Evolutionary conservation across 2,797 vertebrate genomes (phyloP).

Genomic region (Phyllotis vaccarum): DNA sequence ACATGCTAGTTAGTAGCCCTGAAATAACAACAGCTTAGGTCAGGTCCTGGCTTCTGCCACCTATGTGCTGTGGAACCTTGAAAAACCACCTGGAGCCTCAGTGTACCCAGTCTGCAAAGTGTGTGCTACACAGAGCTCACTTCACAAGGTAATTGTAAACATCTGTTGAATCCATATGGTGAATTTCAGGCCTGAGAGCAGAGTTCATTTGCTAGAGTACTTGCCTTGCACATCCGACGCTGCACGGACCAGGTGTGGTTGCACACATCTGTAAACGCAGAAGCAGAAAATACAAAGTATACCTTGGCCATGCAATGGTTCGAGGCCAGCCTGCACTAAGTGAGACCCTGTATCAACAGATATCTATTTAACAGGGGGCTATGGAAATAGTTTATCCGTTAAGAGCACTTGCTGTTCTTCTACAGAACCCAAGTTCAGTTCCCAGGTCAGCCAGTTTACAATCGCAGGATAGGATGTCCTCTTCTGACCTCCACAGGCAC

Average conservation of each 20-base stretch:
- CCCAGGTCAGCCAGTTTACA: not conserved
- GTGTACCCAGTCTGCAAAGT: not conserved
- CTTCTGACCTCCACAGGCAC: not conserved
- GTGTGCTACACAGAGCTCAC: too few species aligned
- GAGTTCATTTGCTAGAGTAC: not conserved
- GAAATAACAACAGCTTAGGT: not conserved
- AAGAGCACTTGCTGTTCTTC: not conserved
- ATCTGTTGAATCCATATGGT: not conserved
- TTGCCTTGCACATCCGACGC: not conserved
- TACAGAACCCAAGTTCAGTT: not conserved
- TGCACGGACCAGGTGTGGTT: too few species aligned
- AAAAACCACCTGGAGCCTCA: not conserved
- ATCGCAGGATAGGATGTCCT: accelerated
- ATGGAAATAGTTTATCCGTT: not conserved
- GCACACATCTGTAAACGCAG: not conserved
- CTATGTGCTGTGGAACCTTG: not conserved
- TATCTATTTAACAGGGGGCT: not conserved
- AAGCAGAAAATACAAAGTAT: not conserved
- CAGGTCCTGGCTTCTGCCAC: not conserved
- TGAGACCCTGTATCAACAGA: not conserved
- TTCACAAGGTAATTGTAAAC: not conserved
- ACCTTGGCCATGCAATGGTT: not conserved
- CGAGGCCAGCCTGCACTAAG: not conserved
- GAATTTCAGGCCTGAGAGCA: too few species aligned
- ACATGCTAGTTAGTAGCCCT: not conserved